These are phyloP conservation scores for Pseudobourletiella spinata DNA, from an alignment of 1,140 invertebrate genomes.

Conservation along the genomic window DNA sequence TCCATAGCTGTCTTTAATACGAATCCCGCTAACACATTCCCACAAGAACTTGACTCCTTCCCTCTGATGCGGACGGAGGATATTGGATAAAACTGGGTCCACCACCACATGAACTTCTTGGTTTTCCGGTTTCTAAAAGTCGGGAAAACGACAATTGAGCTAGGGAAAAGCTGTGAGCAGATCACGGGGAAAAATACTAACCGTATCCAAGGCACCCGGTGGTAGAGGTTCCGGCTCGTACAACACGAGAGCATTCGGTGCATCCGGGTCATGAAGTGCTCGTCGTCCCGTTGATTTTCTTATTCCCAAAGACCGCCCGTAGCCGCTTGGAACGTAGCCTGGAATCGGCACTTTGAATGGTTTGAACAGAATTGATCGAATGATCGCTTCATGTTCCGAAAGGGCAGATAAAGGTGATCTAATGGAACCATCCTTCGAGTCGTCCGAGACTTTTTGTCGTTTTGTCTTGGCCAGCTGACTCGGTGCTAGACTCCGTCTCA, in stretches of 20 bases:
- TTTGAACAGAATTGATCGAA: constrained; percentile 67
- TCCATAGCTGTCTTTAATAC: constrained; percentile 78
- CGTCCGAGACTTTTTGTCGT: neutral
- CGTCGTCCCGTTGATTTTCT: constrained; percentile 56
- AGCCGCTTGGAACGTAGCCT: constrained; percentile 64
- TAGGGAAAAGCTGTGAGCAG: constrained; percentile 4
- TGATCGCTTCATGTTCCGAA: constrained; percentile 58
- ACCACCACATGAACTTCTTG: constrained; percentile 83
- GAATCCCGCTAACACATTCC: constrained; percentile 90
- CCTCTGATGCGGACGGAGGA: constrained; percentile 93
- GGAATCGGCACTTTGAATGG: constrained; percentile 92
- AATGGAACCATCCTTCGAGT: neutral
- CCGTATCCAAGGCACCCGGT: constrained; percentile 57
- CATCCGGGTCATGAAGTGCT: constrained; percentile 86
- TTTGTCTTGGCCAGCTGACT: constrained; percentile 48
- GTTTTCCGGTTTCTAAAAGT: constrained; percentile 41
- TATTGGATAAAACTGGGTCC: constrained; percentile 80
- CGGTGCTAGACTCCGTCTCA: constrained; percentile 47
- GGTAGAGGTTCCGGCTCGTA: constrained; percentile 70
- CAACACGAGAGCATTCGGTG: constrained; percentile 84
- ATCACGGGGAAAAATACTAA: too few species aligned
- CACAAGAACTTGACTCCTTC: constrained; percentile 99
- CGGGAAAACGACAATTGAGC: constrained; percentile 10
- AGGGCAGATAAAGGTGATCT: constrained; percentile 14
- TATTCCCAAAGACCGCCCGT: constrained; percentile 64